These are phyloP conservation scores for Andrena hattorfiana DNA, from an alignment of 2,888 invertebrate genomes.

Conservation along the genomic window DNA sequence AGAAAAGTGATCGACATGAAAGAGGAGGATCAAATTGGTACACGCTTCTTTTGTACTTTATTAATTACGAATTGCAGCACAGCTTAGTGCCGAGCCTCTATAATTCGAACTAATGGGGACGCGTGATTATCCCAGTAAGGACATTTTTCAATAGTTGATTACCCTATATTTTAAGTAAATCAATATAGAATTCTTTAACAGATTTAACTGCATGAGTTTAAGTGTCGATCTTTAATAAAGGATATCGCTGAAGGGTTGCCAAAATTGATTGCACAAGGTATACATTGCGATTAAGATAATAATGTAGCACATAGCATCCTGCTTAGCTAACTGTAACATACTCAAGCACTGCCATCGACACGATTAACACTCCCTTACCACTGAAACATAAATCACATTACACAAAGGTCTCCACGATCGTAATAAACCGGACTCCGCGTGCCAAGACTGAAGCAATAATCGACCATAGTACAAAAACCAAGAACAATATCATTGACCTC, in stretches of 20 bases:
- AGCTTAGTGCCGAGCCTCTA: neutral
- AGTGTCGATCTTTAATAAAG: too few species aligned
- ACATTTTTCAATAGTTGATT: neutral
- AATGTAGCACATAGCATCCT: neutral
- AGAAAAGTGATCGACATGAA: slow-evolving; percentile 1
- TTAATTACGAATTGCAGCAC: neutral
- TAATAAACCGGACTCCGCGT: slow-evolving; percentile 24
- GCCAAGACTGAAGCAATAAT: slow-evolving; percentile 38
- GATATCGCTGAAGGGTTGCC: too few species aligned
- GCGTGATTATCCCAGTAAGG: neutral
- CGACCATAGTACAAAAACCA: slow-evolving; percentile 31
- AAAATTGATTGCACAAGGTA: too few species aligned
- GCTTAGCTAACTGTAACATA: slow-evolving; percentile 19
- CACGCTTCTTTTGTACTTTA: neutral
- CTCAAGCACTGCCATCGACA: slow-evolving; percentile 17
- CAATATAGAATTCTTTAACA: too few species aligned
- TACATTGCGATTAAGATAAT: too few species aligned
- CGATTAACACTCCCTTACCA: slow-evolving; percentile 1
- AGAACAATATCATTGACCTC: slow-evolving; percentile 35
- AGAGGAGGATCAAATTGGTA: neutral
- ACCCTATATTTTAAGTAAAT: neutral
- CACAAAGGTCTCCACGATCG: slow-evolving; percentile 25
- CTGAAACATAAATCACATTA: slow-evolving; percentile 30
- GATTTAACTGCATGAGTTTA: neutral
- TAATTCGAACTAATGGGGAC: neutral